Base-by-base conservation (phyloP, 1,140 invertebrate genomes). In the Branchinecta lynchi region DNA sequence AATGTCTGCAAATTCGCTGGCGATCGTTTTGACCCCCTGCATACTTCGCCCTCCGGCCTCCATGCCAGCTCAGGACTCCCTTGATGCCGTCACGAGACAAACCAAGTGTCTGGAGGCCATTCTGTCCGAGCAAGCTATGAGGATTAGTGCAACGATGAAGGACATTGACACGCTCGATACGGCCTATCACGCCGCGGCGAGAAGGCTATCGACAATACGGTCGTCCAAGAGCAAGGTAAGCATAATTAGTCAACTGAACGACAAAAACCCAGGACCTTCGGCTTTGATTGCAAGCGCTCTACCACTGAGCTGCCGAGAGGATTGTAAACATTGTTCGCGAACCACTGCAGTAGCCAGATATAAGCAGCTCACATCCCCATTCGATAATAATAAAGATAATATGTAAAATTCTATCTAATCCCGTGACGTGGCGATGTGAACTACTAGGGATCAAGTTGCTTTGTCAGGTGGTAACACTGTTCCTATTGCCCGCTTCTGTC, bases 21-120 rank as follows among this genome's bases (percentile, higher is more conserved):
- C 94, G 17, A 94, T 96, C 73, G 91, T 97, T 66, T 96, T 96
- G 81, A 92, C 93, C 10, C 94, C 94, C 8, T 96, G 92, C 79
- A 89, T 97, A 68, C 80, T 97, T 70, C 82, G 92, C 67, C 92
- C 91, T 45, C 89, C 90, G 77, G 87, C 90, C 76, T 78, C 85
- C 66, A 82, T 93, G 68, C 90, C 90, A 44, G 92, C 92, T 15
- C 93, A 96, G 79, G 75, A 76, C 46, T 75, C 75, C 17, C 66
- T 76, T 6, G 72, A 66, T 70, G 88, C 90, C 75, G 89, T 90
- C 70, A 83, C 85, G 71, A 81, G 85, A 10, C 87, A 90, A 76
- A 91, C 89, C 60, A 85, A 87, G 74, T 92, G 90, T 77, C 87
- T 96, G 45, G 91, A 95, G 78, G 88, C 87, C 65, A 89, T 96